Base-by-base conservation (phyloP, 2,113 vertebrate genomes). In the Raja brachyura region DNA sequence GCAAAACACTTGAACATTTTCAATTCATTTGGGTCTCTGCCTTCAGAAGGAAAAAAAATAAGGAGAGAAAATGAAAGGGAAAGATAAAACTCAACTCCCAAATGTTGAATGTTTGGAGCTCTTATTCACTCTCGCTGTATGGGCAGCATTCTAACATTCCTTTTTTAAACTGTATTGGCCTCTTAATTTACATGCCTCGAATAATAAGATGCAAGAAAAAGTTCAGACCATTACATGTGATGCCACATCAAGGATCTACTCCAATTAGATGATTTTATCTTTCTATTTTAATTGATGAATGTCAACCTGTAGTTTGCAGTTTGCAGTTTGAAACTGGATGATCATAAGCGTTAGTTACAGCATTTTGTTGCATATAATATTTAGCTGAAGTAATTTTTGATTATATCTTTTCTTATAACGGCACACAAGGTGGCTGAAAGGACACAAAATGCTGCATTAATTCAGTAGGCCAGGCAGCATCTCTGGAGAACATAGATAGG, bases 161-260 rank as follows among this genome's bases (percentile, higher is more conserved):
- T 39, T 92, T 79, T 61, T 88, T 74, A 20, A 6, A 74, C 68
- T 31, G 18, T 61, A 63, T 88, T 25, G 63, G 22, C 81, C 22
- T 16, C 54, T 81, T 63, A 63, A 13, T 20, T 6, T 14, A 92
- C 25, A 48, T 92, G 31, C 66, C 33, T 70, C 48, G 18, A 90
- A 90, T 90, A 70, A 90, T 92, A 92, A 92, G 48, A 92, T 92
- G 18, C 7, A 48, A 25, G 25, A 48, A 90, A 70, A 73, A 56
- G 6, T 59, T 85, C 81, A 73, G 0, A 92, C 20, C n/a, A 22
- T 48, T 70, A 74, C 22, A 61, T 33, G 28, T 70, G 68, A 90
- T 33, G 14, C 25, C 66, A 90, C 61, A 39, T 28, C 39, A 92
- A 54, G 68, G 31, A 13, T 70, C 13, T 3, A 20, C n/a, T 70